These are phyloP conservation scores for Biston betularia DNA, from an alignment of 2,888 invertebrate genomes.

Conservation along the genomic window DNA sequence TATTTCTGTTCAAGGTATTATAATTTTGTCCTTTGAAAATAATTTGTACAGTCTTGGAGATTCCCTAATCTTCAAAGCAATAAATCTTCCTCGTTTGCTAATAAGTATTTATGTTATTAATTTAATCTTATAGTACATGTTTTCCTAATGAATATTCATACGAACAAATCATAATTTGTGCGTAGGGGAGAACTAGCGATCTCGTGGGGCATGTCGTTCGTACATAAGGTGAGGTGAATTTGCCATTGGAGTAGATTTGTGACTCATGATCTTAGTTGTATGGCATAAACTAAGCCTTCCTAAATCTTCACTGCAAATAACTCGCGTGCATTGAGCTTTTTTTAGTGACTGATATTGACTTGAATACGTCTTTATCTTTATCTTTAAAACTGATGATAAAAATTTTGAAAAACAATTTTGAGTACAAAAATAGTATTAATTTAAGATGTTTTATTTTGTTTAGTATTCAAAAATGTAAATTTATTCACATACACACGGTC, in stretches of 20 bases:
- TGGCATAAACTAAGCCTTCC: not conserved
- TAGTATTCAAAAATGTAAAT: no score
- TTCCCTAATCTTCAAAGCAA: constrained; percentile 15
- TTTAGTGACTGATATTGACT: no score
- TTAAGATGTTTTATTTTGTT: no score
- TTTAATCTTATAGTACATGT: constrained; percentile 21
- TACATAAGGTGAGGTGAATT: not conserved
- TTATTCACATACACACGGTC: no score
- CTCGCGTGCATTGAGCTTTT: no score
- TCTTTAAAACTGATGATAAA: no score
- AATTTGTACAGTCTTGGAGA: constrained; percentile 7
- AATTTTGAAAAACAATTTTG: no score
- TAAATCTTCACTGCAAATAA: no score
- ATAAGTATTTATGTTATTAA: constrained; percentile 24
- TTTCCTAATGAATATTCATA: constrained; percentile 32
- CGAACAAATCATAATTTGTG: constrained; percentile 26
- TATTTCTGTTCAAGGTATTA: not conserved
- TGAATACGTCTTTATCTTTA: no score
- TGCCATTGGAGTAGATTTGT: not conserved
- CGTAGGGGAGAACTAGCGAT: constrained; percentile 21
- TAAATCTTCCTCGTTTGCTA: constrained; percentile 13
- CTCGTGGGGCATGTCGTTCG: not conserved
- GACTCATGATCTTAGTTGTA: not conserved
- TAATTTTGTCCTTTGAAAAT: constrained; percentile 5
- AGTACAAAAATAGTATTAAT: no score